Conservation (phyloP, 2,797 vertebrate genomes). For the Microcaecilia unicolor region DNA sequence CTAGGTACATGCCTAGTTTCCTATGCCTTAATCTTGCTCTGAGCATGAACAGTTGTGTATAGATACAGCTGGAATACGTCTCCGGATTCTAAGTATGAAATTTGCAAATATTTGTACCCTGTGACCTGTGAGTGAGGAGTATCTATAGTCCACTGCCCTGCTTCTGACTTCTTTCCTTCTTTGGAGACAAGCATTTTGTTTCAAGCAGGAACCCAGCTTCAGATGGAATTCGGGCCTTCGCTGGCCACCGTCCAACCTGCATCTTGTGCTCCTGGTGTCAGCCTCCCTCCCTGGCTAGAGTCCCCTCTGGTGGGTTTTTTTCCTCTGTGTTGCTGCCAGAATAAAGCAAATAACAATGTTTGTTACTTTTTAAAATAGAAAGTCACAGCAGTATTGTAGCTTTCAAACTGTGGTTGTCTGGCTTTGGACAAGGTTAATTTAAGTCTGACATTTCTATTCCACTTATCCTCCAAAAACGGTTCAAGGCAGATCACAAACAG, state of each 20-base stretch:
- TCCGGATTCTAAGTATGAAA: slow-evolving; percentile 4
- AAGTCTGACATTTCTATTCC: too few relatives aligned
- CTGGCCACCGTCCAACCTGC: slow-evolving; percentile 33
- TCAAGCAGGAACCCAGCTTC: slow-evolving; percentile 6
- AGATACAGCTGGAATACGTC: too few relatives aligned
- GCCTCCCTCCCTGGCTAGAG: slow-evolving; percentile 1
- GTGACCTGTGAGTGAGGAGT: slow-evolving; percentile 25
- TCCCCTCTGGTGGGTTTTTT: too few relatives aligned
- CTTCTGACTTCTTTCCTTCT: neutral
- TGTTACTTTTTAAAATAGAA: neutral
- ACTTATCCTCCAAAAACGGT: too few relatives aligned
- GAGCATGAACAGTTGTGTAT: too few relatives aligned
- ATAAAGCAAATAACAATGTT: slow-evolving; percentile 12
- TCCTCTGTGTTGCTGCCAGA: slow-evolving; percentile 26
- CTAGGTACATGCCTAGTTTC: too few relatives aligned
- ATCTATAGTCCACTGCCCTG: slow-evolving; percentile 13
- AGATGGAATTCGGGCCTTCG: neutral
- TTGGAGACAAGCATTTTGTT: slow-evolving; percentile 25
- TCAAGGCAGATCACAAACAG: too few relatives aligned
- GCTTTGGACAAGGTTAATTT: neutral
- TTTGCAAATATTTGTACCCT: slow-evolving; percentile 36
- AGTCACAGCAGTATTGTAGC: neutral
- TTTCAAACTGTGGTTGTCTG: neutral
- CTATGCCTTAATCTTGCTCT: too few relatives aligned
- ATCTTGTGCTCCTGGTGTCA: too few relatives aligned